A percentile compares a stretch with the other conserved stretches of the same genome.
Conservation (phyloP, 2,113 vertebrate species). For the Zootoca vivipara region DNA sequence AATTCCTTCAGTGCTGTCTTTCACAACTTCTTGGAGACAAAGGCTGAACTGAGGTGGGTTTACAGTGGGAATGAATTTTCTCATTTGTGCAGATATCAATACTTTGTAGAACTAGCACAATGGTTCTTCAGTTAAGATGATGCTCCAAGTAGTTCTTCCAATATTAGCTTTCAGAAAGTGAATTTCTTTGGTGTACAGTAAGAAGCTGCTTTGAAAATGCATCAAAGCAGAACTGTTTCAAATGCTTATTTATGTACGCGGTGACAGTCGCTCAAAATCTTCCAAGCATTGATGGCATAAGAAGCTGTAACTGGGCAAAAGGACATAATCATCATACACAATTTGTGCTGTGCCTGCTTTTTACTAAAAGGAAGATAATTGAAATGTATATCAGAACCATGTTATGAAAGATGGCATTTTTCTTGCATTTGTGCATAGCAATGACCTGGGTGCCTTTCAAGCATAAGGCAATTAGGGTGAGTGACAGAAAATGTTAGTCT, state of each 20-base stretch:
- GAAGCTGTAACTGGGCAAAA: conserved; percentile 26
- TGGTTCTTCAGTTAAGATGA: rapidly evolving
- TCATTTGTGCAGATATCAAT: background rate
- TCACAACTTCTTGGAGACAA: background rate
- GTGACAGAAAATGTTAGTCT: conserved; percentile 30
- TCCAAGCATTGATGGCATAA: background rate
- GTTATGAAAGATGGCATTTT: conserved; percentile 38
- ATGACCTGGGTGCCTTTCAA: conserved; percentile 45
- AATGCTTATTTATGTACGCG: background rate
- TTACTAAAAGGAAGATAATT: conserved; percentile 46
- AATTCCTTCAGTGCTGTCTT: background rate
- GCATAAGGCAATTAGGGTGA: conserved; percentile 56
- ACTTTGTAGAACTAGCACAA: background rate
- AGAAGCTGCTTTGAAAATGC: background rate
- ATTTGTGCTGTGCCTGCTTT: conserved; percentile 23
- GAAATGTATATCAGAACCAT: conserved; percentile 42
- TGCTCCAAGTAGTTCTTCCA: background rate
- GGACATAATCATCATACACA: conserved; percentile 33
- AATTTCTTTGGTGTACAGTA: background rate
- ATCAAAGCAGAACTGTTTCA: conserved; percentile 23
- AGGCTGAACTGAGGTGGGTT: background rate
- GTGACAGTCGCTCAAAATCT: conserved; percentile 18
- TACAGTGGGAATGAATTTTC: background rate
- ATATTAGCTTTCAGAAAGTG: background rate
- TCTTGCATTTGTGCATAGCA: conserved; percentile 7